Percentiles rank a stretch among this genome's conserved stretches.
Evolutionary conservation across 2,797 vertebrate genomes (phyloP).

Genomic region (Phalloptychus januarius): DNA sequence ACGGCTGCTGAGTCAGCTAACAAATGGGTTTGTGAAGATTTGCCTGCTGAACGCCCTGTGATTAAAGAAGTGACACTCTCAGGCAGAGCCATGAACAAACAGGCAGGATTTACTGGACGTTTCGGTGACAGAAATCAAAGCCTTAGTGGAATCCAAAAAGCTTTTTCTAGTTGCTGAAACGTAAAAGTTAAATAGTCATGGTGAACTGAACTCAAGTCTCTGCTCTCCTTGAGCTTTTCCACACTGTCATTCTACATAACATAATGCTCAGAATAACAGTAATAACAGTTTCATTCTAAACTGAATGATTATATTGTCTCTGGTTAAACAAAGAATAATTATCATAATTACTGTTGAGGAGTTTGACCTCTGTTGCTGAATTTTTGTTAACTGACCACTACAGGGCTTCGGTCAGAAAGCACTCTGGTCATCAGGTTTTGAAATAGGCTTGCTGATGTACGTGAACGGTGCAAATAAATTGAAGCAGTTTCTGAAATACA

Average conservation of each 20-base stretch:
- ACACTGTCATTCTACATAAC: not conserved
- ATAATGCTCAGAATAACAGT: not conserved
- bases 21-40: constrained; percentile 48
- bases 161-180: not conserved
- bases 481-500: no score
- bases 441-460: no score
- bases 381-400: no score
- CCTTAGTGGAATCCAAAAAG: constrained; percentile 18
- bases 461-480: no score
- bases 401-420: no score
- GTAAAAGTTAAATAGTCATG: not conserved
- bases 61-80: constrained; percentile 36
- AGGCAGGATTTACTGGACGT: constrained; percentile 18
- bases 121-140: constrained; percentile 5
- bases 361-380: no score
- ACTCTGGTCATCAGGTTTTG: no score
- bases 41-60: constrained; percentile 39
- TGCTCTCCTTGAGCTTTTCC: not conserved
- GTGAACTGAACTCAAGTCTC: not conserved
- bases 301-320: not conserved
- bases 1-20: constrained; percentile 60
- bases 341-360: no score
- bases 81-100: constrained; percentile 6
- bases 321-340: not conserved
- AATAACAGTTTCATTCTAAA: not conserved